Conservation (phyloP, 2,113 vertebrate species). For the Tenebrosternarchus preto region DNA sequence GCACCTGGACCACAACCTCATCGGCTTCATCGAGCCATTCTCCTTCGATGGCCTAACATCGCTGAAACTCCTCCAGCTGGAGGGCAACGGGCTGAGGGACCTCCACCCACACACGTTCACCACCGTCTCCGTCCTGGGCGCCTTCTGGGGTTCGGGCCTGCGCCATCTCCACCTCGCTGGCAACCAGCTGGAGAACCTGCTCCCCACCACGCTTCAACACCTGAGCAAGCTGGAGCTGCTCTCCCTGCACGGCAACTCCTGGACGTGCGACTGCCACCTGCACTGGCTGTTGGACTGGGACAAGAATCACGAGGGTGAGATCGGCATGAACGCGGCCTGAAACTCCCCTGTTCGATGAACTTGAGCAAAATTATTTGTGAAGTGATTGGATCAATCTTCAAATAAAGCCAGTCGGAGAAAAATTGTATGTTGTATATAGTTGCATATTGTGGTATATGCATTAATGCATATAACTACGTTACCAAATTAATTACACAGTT, state of each 20-base stretch:
- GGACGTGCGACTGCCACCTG: slow-evolving; percentile 78
- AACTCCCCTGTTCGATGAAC: too few relatives aligned
- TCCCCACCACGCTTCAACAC: slow-evolving; percentile 60
- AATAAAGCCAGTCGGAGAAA: background rate
- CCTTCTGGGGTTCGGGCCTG: slow-evolving; percentile 75
- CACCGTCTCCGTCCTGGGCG: slow-evolving; percentile 74
- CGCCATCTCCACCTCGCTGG: slow-evolving; percentile 76
- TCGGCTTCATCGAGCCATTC: slow-evolving; percentile 76
- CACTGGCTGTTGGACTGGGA: slow-evolving; percentile 76
- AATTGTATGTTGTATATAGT: background rate
- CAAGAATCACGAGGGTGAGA: slow-evolving; percentile 65
- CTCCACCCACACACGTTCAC: slow-evolving; percentile 79
- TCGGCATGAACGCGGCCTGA: too few relatives aligned
- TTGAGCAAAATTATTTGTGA: too few relatives aligned
- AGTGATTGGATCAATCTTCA: background rate
- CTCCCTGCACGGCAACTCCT: slow-evolving; percentile 75
- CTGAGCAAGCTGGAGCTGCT: slow-evolving; percentile 71
- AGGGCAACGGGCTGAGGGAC: slow-evolving; percentile 74
- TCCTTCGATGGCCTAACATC: slow-evolving; percentile 74
- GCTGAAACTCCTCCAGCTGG: slow-evolving; percentile 77
- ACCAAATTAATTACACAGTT: too few relatives aligned
- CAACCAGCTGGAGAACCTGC: slow-evolving; percentile 72
- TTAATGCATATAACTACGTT: too few relatives aligned
- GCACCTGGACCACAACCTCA: slow-evolving; percentile 78
- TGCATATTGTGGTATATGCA: too few relatives aligned